Percentiles rank a stretch among this genome's conserved stretches.
Evolutionary conservation across 2,797 vertebrate genomes (phyloP).

Genomic region (Anguilla megastoma): DNA sequence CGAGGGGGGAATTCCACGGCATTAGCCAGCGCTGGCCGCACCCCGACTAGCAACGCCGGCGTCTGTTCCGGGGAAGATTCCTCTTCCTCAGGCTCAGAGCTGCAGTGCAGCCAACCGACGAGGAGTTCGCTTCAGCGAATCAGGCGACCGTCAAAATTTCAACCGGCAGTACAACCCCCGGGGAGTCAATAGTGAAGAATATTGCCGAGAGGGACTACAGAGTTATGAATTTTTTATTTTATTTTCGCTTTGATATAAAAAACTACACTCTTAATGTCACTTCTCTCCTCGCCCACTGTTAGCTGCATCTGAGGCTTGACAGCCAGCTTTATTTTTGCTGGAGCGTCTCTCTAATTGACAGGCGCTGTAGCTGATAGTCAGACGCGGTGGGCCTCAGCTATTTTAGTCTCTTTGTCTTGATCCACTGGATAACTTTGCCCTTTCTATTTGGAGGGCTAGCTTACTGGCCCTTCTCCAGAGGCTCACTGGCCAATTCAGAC

Average conservation of each 20-base stretch:
- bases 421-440: slow-evolving; percentile 22
- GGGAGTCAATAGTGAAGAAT: background rate
- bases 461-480: slow-evolving; percentile 4
- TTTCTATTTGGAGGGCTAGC: slow-evolving; percentile 7
- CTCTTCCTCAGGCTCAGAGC: background rate
- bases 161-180: background rate
- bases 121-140: background rate
- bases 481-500: background rate
- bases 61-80: background rate
- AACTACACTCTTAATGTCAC: background rate
- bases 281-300: background rate
- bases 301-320: background rate
- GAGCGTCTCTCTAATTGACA: slow-evolving; percentile 9
- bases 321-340: background rate
- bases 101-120: background rate
- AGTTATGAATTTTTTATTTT: background rate
- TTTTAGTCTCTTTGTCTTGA: background rate
- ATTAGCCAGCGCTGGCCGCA: background rate
- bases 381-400: background rate
- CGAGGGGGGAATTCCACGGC: background rate
- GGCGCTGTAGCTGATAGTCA: background rate
- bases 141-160: background rate
- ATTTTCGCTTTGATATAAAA: background rate
- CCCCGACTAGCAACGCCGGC: background rate
- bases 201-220: background rate